Evolutionary conservation across 2,888 invertebrate genomes (phyloP).

Genomic region (Coelinius sp.): DNA sequence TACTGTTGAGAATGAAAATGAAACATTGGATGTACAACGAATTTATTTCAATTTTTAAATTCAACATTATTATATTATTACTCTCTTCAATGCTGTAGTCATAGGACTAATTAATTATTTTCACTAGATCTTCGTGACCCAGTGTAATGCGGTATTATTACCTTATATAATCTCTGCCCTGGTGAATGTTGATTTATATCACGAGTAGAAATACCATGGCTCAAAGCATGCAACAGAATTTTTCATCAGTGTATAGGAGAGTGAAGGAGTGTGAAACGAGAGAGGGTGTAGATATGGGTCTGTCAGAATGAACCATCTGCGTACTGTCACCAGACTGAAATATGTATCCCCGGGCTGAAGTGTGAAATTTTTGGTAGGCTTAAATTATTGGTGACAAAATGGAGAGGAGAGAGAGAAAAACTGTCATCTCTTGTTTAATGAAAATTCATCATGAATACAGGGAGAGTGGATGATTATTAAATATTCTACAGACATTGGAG

Average conservation of each 20-base stretch:
- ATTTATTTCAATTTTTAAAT: too few relatives aligned
- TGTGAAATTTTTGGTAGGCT: constrained; percentile 47
- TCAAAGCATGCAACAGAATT: constrained; percentile 42
- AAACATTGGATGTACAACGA: too few relatives aligned
- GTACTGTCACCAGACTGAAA: constrained; percentile 52
- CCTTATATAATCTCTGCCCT: too few relatives aligned
- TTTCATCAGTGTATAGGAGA: constrained; percentile 39
- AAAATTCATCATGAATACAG: background rate
- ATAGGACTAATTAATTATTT: background rate
- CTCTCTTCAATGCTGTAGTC: background rate
- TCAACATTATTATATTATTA: background rate
- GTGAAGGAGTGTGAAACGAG: constrained; percentile 29
- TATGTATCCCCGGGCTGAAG: constrained; percentile 45
- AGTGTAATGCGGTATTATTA: too few relatives aligned
- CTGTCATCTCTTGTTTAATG: background rate
- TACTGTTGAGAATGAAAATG: constrained; percentile 21
- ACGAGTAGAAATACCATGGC: constrained; percentile 15
- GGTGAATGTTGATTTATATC: constrained; percentile 12
- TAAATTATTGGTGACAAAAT: constrained; percentile 54
- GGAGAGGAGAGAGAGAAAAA: constrained; percentile 48
- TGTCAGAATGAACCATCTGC: constrained; percentile 55
- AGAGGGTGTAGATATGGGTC: constrained; percentile 45
- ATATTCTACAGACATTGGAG: background rate
- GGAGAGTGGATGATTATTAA: background rate
- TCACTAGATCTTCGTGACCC: background rate